Base-by-base conservation (phyloP, 2,888 invertebrate species). In the Tetheella fluctuosa region DNA sequence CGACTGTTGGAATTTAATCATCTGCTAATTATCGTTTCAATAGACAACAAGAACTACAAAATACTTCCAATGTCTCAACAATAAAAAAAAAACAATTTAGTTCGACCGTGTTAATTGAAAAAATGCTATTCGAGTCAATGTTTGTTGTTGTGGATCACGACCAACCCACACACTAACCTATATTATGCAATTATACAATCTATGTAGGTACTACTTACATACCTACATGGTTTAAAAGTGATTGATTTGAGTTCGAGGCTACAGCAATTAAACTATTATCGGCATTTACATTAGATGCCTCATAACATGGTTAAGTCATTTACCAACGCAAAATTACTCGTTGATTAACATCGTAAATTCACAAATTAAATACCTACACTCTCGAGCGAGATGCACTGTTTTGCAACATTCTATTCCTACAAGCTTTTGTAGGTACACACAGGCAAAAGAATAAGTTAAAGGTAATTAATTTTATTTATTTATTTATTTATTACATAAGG, bases 21-120 rank as follows among this genome's bases (percentile, higher is more conserved):
- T 30, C 10, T 30, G 10, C 30, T 30, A 30, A 30, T 30, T 5
- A 30, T 30, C 8, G 10, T 10, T 30, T 30, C 10, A 30, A 30
- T 10, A 8, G 7, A 2, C 6, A 34, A 13, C 0, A 34, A 2
- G 12, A 2, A 1, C 7, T 2, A 6, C 2, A 34, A 30, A 8
- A 30, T 30, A 30, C 13, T 13, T 13, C 13, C 3, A 34, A 34
- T 34, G 34, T 13, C 0, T 13, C 0, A n/a, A 39, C 39, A 0
- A 39, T 39, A 10, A 5, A 15, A 71, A 67, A 64, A 61, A 66
- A 65, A 64, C 81, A 81, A 79, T 81, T 83, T 67, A 76, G n/a
- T 69, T 63, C 67, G 72, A 13, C 71, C 69, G 62, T 76, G 70
- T 77, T 80, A 85, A 85, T 86, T 84, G 80, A 80, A 76, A 80